Percentiles rank a stretch among this genome's conserved stretches.
These are phyloP conservation scores for Melitaea athalia DNA, from an alignment of 2,888 invertebrate genomes.

Conservation along the genomic window DNA sequence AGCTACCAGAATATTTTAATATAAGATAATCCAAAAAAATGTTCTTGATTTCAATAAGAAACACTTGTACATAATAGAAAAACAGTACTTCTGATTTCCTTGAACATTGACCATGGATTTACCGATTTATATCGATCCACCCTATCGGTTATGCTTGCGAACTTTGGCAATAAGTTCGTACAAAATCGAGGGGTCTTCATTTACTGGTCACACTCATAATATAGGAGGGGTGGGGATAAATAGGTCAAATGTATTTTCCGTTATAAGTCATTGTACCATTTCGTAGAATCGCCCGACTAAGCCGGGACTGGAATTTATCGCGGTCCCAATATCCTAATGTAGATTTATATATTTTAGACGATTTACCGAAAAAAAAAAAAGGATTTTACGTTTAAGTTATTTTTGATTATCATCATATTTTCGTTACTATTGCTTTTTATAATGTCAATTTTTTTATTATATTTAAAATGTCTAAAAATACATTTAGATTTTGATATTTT, in stretches of 20 bases:
- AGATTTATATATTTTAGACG: slow-evolving; percentile 46
- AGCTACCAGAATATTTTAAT: slow-evolving; percentile 9
- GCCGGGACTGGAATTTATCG: slow-evolving; percentile 67
- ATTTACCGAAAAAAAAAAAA: slow-evolving; percentile 35
- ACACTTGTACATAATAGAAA: slow-evolving; percentile 36
- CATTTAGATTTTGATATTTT: too few relatives aligned
- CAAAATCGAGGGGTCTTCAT: slow-evolving; percentile 28
- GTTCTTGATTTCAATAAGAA: slow-evolving; percentile 31
- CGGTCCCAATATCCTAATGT: slow-evolving; percentile 53
- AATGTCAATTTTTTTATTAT: background rate
- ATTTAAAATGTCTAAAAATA: too few relatives aligned
- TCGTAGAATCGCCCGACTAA: slow-evolving; percentile 66
- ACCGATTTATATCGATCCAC: slow-evolving; percentile 42
- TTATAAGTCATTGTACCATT: slow-evolving; percentile 72
- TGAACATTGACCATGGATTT: slow-evolving; percentile 41
- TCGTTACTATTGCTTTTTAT: background rate
- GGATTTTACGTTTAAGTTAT: slow-evolving; percentile 17
- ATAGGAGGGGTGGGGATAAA: slow-evolving; percentile 52
- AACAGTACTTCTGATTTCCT: slow-evolving; percentile 37
- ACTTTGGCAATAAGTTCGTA: slow-evolving; percentile 26
- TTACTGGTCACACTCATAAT: slow-evolving; percentile 41
- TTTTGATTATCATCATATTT: slow-evolving; percentile 14
- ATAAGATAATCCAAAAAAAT: slow-evolving; percentile 15
- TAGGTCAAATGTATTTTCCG: slow-evolving; percentile 72
- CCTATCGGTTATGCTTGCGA: slow-evolving; percentile 28